phyloP scores from a whole-genome alignment of 2,797 vertebrate genomes.

The Eremophila alpestris region DNA sequence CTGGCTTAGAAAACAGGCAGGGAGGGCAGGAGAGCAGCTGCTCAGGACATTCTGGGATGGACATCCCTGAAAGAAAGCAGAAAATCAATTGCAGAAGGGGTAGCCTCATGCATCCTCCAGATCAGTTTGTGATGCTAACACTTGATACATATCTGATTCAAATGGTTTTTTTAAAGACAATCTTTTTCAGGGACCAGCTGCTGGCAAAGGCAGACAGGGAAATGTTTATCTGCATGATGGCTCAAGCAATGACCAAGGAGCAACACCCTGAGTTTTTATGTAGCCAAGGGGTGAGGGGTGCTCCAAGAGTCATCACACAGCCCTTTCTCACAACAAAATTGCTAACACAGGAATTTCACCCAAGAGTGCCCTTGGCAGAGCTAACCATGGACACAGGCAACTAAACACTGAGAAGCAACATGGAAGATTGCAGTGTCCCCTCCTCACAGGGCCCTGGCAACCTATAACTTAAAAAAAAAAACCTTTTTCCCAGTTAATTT shows the following conservation, averaged over 20 bases:
- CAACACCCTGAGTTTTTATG: neutral
- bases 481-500: neutral
- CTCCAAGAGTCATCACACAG: neutral
- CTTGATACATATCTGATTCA: neutral
- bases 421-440: neutral
- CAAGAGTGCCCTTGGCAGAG: neutral
- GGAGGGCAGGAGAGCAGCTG: neutral
- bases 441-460: neutral
- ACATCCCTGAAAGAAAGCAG: neutral
- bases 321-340: neutral
- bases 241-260: neutral
- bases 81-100: neutral
- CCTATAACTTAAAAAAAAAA: neutral
- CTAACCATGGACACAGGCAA: neutral
- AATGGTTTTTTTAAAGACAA: neutral
- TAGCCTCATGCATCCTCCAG: neutral
- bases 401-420: neutral
- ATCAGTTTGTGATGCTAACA: neutral
- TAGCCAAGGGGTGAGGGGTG: neutral
- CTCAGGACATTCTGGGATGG: neutral
- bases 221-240: fast-evolving
- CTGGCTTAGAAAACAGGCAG: neutral
- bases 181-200: neutral
- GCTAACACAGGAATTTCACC: neutral
- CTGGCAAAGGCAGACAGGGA: neutral